Base-by-base conservation (phyloP, 2,888 invertebrate species). In the Pollenia griseotomentosa region DNA sequence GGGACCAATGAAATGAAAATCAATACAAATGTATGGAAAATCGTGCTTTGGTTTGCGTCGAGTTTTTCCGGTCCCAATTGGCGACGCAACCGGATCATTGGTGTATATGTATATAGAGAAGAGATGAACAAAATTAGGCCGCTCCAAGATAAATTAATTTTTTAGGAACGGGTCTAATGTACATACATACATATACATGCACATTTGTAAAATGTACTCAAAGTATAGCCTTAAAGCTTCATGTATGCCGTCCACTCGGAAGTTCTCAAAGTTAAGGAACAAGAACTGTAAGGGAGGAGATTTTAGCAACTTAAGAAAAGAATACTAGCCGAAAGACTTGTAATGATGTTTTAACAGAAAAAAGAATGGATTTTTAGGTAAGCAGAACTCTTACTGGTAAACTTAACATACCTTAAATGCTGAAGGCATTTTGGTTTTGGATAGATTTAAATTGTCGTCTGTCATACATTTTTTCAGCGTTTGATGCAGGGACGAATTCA, bases 231-330 rank as follows among this genome's bases (percentile, higher is more conserved):
- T 63, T 19, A 23, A 66, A 77, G 59, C 40, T 53, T 42, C 59
- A 83, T 74, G 66, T 73, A 81, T 70, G 57, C 78, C 84, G 82
- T 55, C 68, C 81, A 84, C 84, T 87, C 81, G 87, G 70, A 87
- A 84, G 74, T 87, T 33, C 77, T 84, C 70, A 57, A 84, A 46
- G 73, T 12, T 55, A 59, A 70, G 19, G 57, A 42, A 16, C 33
- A 78, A 51, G 19, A 73, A 70, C 9, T 23, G 12, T 51, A 57
- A 51, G 12, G 48, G 7, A 51, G 51, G 19, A 9, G 53, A 73
- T 53, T n/a, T 48, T 65, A 48, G 23, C 59, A 51, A 23, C 9
- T 44, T 40, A 68, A 33, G 33, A 63, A 73, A 48, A 59, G 44
- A 80, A 77, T 63, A 80, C 53, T 77, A 80, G 68, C 77, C 70